A percentile compares a stretch with the other conserved stretches of the same genome.
These are phyloP conservation scores for Diphyllodes magnificus DNA, from an alignment of 2,113 vertebrate species.

Conservation along the genomic window DNA sequence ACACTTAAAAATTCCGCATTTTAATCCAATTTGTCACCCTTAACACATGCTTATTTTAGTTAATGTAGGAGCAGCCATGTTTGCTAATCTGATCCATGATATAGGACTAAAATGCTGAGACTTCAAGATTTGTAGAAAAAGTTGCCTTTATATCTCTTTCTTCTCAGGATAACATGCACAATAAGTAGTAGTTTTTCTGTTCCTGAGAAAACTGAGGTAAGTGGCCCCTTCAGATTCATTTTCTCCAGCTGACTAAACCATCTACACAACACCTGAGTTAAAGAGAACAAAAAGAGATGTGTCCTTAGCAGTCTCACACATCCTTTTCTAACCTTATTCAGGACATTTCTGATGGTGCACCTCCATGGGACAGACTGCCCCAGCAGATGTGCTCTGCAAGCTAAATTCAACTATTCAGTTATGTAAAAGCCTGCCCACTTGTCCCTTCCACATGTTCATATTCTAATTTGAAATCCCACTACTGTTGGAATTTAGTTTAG, in stretches of 20 bases:
- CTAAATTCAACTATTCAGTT: neutral
- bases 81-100: neutral
- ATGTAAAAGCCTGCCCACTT: neutral
- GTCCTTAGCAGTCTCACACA: neutral
- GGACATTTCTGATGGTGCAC: neutral
- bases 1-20: neutral
- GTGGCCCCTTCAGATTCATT: neutral
- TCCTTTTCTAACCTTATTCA: neutral
- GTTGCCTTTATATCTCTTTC: neutral
- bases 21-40: conserved; percentile 29
- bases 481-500: neutral
- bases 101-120: neutral
- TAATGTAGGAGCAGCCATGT: neutral
- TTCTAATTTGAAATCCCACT: neutral
- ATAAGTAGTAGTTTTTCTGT: neutral
- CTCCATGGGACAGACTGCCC: neutral
- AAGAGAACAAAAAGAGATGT: neutral
- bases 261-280: neutral
- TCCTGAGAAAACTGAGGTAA: neutral
- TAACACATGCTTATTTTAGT: neutral
- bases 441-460: neutral
- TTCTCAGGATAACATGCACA: neutral
- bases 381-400: neutral
- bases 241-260: neutral
- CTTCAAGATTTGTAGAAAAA: neutral